Base-by-base conservation (phyloP, 2,888 invertebrate genomes). In the Thecophora atra region DNA sequence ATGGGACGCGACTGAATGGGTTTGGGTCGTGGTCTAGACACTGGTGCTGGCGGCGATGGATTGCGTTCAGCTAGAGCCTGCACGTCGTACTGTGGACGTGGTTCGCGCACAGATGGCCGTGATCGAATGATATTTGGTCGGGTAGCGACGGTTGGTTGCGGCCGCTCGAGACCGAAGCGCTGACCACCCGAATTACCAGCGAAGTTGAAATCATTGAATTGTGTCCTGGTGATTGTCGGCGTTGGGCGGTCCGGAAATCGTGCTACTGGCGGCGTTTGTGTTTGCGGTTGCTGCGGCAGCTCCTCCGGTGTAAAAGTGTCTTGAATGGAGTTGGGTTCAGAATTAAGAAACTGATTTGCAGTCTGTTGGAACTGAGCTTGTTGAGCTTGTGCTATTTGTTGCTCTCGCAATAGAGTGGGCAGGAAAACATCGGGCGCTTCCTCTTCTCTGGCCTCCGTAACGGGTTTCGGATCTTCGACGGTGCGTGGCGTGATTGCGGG, bases 381-480 rank as follows among this genome's bases (percentile, higher is more conserved):
- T 78, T 87, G 90, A 0, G 81, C 80, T 72, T 83, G 83, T 11
- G 82, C 84, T 60, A 84, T 74, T 60, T 83, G 84, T 63, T 84
- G 85, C 56, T 86, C 85, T 11, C 85, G 80, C 44, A 85, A 72
- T 13, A 86, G 76, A 73, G 82, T 84, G 11, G 89, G 89, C 37
- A 90, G 87, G 60, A 89, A 90, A 73, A 88, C 88, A 73, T 89
- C 88, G 66, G 89, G 89, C 58, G 86, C 78, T 63, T 86, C 90
- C 73, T 92, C 91, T 84, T 92, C 91, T 24, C 89, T 88, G 77
- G 91, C 89, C 84, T 92, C 92, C 0, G 91, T 91, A 8, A 92
- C 92, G 1, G 92, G 92, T 77, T 91, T 90, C 17, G 90, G 80
- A 68, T 87, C 87, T 52, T 88, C 87, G 8, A 81, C 77, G 42